Evolutionary conservation across 2,888 invertebrate species (phyloP), one percentile per base, ranked within the genome.

Genomic region (Patella ulyssiponensis): DNA sequence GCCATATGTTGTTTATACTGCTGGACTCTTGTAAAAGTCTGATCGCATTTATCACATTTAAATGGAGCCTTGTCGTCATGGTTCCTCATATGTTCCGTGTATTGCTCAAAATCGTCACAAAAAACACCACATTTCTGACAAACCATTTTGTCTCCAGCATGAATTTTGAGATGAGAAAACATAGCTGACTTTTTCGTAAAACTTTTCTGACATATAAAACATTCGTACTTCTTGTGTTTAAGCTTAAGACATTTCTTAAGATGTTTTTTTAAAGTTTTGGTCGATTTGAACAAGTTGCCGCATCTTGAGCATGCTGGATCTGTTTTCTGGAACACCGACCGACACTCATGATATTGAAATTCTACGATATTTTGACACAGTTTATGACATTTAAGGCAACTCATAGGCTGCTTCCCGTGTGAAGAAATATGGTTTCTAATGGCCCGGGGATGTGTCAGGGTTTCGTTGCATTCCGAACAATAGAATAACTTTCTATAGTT

Each of bases 81-180:
- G 23, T 84, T 81, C 53, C 77, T 80, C 81, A 86, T 82, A 77
- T 90, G 90, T 17, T 78, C 77, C 44, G 79, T 74, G 75, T 82
- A 86, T 7, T 75, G 79, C 14, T 81, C 84, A 23, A 85, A 79
- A 69, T 80, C 83, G 9, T 84, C 82, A 64, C 84, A 84, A 77
- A 90, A 85, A 70, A 80, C 78, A 11, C 90, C 90, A 83, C 90
- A 90, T 74, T 83, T 84, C 70, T 83, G 74, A 78, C 90, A 90
- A 27, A 84, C 77, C 44, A 64, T 73, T 75, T 87, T 80, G 1
- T 81, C 85, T 15, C 81, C 77, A 9, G 88, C 87, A 82, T 90
- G 90, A 20, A 78, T 77, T 71, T 84, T 85, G 20, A 85, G 77
- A 79, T 90, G 90, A 69, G 81, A 79, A 77, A 84, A 85, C 1